Evolutionary conservation across 2,888 invertebrate species (phyloP).

Genomic region (Stenodera caucasica): DNA sequence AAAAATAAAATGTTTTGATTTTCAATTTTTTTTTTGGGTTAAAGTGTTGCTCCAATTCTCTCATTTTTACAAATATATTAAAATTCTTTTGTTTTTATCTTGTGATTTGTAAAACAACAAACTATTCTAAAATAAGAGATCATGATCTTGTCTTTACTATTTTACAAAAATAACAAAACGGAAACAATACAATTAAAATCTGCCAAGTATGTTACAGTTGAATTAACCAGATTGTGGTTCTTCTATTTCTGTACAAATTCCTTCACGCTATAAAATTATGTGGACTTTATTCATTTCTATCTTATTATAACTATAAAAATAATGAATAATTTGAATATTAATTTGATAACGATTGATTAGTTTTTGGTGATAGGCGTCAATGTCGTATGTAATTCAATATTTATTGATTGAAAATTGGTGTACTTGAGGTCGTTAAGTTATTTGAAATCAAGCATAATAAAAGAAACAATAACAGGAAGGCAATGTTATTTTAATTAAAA

Average conservation of each 20-base stretch:
- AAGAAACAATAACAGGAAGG: slow-evolving; percentile 4
- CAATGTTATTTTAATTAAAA: background rate
- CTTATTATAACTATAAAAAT: no score
- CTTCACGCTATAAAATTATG: background rate
- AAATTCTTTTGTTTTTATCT: background rate
- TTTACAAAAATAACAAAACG: background rate
- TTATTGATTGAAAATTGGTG: no score
- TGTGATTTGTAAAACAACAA: background rate
- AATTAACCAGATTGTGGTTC: background rate
- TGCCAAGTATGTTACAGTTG: background rate
- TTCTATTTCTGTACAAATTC: slow-evolving; percentile 3
- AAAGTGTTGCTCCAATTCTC: background rate
- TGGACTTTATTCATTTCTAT: background rate
- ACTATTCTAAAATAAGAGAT: no score
- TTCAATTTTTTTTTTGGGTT: background rate
- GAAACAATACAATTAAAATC: background rate
- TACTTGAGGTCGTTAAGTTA: background rate
- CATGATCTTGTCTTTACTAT: no score
- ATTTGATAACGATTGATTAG: background rate
- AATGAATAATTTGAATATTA: no score
- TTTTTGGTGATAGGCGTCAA: no score
- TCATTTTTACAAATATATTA: background rate
- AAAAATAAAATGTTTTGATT: background rate
- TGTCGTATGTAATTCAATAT: no score
- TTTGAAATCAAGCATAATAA: background rate